phyloP scores from a whole-genome alignment of 2,888 invertebrate species.

The Mimumesa dahlbomi region DNA sequence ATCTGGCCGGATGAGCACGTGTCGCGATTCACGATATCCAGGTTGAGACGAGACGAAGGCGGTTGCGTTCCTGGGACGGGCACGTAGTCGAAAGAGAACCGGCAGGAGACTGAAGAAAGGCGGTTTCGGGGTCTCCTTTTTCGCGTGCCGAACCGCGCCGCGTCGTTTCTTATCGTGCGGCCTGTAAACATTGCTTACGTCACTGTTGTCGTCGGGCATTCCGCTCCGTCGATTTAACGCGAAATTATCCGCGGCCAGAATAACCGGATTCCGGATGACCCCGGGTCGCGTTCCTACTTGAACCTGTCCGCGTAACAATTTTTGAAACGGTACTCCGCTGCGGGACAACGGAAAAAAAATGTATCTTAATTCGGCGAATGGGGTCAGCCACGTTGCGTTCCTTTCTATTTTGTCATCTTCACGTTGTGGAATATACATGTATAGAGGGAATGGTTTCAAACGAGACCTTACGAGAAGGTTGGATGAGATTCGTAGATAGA shows the following conservation, averaged over 20 bases:
- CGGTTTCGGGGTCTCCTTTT: constrained; percentile 17
- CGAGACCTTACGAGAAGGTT: no score
- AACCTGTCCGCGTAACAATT: not conserved
- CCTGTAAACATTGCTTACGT: constrained; percentile 42
- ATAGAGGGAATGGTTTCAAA: no score
- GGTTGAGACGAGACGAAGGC: no score
- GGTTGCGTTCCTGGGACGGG: no score
- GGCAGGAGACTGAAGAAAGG: constrained; percentile 34
- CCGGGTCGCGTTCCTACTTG: not conserved
- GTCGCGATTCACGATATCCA: not conserved
- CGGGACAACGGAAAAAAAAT: constrained; percentile 7
- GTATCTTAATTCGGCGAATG: not conserved
- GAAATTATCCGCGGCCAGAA: not conserved
- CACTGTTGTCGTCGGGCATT: constrained; percentile 11
- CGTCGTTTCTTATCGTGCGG: constrained; percentile 31
- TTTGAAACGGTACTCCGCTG: constrained; percentile 16
- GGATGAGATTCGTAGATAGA: no score
- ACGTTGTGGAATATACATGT: no score
- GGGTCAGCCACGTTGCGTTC: no score
- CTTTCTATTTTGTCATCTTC: no score
- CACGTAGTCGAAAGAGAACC: constrained; percentile 30
- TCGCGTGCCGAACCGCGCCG: constrained; percentile 14
- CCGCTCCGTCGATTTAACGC: constrained; percentile 8
- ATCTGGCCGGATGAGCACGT: not conserved
- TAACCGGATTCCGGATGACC: not conserved